Conservation (phyloP, 2,797 vertebrate genomes). For the Pseudochirops corinnae region DNA sequence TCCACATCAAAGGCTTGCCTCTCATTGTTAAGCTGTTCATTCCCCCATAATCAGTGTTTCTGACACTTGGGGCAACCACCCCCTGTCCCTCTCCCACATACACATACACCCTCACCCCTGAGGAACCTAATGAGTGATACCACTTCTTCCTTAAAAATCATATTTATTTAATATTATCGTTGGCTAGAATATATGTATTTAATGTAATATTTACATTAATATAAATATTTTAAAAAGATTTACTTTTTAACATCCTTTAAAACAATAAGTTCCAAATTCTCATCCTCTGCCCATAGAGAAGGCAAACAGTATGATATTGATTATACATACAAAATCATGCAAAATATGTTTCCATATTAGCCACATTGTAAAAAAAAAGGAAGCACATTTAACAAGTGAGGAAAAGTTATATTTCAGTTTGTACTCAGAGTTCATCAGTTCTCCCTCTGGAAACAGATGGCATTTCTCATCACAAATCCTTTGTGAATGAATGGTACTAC, state of each 20-base stretch:
- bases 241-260: not conserved
- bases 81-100: not conserved
- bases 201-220: not conserved
- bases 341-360: not conserved
- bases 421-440: not conserved
- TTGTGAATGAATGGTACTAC: not conserved
- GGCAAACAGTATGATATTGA: not conserved
- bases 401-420: not conserved
- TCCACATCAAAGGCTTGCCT: not conserved
- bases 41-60: not conserved
- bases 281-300: not conserved
- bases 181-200: not conserved
- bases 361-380: not conserved
- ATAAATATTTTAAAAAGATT: not conserved
- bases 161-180: not conserved
- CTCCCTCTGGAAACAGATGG: not conserved
- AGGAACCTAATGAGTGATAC: not conserved
- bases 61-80: not conserved
- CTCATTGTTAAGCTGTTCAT: not conserved
- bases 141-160: not conserved
- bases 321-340: not conserved
- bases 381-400: not conserved
- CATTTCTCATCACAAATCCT: not conserved
- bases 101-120: not conserved
- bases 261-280: not conserved